phyloP scores from a whole-genome alignment of 2,888 invertebrate genomes.

The Drosophila austrosaltans region DNA sequence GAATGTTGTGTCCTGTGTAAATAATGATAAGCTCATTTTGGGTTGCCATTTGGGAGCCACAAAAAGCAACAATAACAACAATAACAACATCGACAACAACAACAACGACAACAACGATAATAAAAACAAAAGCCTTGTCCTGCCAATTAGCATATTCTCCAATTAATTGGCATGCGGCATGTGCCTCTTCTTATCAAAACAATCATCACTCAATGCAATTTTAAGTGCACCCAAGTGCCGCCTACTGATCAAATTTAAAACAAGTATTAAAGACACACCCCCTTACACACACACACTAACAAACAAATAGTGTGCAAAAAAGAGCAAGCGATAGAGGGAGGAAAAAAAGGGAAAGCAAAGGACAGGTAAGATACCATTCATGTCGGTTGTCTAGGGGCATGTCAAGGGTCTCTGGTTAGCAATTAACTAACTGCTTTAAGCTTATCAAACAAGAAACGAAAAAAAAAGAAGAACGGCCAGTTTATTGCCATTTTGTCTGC shows the following conservation, averaged over 20 bases:
- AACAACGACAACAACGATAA: conserved; percentile 21
- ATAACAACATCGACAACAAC: conserved; percentile 1
- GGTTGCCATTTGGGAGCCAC: conserved; percentile 34
- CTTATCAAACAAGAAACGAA: conserved; percentile 24
- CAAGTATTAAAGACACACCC: too few species aligned
- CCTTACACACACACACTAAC: background rate
- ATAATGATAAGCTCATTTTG: conserved; percentile 63
- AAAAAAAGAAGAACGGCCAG: conserved; percentile 12
- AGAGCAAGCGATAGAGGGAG: background rate
- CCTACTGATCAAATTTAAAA: conserved; percentile 2
- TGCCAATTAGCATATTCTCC: conserved; percentile 68
- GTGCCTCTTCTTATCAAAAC: conserved; percentile 20
- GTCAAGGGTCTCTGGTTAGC: conserved; percentile 12
- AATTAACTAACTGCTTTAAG: conserved; percentile 29
- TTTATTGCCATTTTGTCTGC: conserved; percentile 32
- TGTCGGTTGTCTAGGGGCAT: background rate
- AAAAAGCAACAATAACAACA: conserved; percentile 20
- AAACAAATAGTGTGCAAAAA: too few species aligned
- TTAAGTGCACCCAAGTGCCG: conserved; percentile 29
- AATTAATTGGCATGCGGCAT: conserved; percentile 61
- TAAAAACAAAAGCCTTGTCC: conserved; percentile 13
- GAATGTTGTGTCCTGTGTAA: conserved; percentile 56
- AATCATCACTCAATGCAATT: conserved; percentile 26
- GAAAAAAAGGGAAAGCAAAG: background rate
- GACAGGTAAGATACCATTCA: background rate